Evolutionary conservation across 2,797 vertebrate species (phyloP).

Genomic region (Arctocebus calabarensis): DNA sequence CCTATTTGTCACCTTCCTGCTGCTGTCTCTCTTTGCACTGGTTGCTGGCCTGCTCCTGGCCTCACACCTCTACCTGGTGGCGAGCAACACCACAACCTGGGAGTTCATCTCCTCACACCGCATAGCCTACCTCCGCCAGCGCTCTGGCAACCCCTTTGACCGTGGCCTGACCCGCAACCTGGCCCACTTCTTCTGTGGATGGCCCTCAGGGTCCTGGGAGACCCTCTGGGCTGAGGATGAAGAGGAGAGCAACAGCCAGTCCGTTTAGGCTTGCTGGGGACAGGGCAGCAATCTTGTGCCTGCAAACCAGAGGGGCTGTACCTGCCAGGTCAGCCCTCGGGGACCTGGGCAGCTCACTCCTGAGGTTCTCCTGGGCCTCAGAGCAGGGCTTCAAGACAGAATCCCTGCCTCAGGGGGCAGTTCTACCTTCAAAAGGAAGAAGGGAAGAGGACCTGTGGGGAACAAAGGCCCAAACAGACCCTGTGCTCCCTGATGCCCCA

Average conservation of each 20-base stretch:
- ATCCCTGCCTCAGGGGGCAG: not conserved
- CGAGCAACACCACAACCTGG: conserved; percentile 97
- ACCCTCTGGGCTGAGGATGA: conserved; percentile 91
- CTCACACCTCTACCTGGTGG: conserved; percentile 96
- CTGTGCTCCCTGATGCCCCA: not conserved
- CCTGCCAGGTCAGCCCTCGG: not conserved
- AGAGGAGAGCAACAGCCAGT: conserved; percentile 68
- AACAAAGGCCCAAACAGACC: not conserved
- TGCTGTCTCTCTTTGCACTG: conserved; percentile 88
- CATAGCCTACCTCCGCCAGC: conserved; percentile 96
- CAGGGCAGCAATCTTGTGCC: conserved; percentile 34
- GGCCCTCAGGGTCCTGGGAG: conserved; percentile 93
- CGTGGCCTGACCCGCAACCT: conserved; percentile 93
- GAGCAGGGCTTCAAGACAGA: not conserved
- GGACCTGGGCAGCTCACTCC: not conserved
- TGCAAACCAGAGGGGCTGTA: not conserved
- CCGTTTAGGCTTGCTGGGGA: conserved; percentile 85
- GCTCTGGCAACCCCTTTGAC: conserved; percentile 94
- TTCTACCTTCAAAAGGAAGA: not conserved
- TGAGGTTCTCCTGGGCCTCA: not conserved
- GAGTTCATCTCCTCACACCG: conserved; percentile 97
- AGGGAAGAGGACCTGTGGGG: not conserved
- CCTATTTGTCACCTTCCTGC: conserved; percentile 89
- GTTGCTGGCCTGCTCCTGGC: conserved; percentile 92
- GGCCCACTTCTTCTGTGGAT: conserved; percentile 95